Evolutionary conservation across 2,113 vertebrate species (phyloP).

Genomic region (Cinclus mexicanus): DNA sequence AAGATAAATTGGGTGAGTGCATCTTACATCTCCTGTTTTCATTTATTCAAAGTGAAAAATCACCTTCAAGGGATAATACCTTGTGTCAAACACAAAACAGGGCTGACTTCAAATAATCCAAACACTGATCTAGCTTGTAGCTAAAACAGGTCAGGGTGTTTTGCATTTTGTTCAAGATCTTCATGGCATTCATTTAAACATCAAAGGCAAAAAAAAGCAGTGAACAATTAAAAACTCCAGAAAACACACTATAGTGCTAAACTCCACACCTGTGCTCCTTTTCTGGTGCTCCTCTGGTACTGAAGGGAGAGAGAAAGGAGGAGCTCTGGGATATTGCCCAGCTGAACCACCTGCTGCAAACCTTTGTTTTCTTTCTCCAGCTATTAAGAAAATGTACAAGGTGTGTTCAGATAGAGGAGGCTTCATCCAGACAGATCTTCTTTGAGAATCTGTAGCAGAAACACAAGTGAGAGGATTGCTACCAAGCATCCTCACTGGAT

Average conservation of each 20-base stretch:
- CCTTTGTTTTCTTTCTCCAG: background rate
- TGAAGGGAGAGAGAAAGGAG: background rate
- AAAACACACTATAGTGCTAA: background rate
- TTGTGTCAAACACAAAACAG: background rate
- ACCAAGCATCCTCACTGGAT: background rate
- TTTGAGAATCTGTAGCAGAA: background rate
- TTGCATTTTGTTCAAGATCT: background rate
- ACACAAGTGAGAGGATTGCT: background rate
- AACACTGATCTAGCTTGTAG: background rate
- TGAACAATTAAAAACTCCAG: background rate
- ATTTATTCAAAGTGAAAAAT: slow-evolving; percentile 19
- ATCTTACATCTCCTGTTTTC: background rate
- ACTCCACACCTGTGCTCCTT: background rate
- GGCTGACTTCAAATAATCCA: background rate
- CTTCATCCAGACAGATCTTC: background rate
- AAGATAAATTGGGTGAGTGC: background rate
- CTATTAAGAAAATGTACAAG: background rate
- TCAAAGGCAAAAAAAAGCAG: background rate
- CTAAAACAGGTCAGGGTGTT: background rate
- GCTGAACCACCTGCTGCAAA: background rate
- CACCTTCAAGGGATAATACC: background rate
- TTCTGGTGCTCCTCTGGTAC: background rate
- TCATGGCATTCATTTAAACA: background rate
- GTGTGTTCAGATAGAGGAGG: background rate
- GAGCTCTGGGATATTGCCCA: accelerated